Evolutionary conservation across 2,113 vertebrate species (phyloP).

Genomic region (Stigmatopora argus): DNA sequence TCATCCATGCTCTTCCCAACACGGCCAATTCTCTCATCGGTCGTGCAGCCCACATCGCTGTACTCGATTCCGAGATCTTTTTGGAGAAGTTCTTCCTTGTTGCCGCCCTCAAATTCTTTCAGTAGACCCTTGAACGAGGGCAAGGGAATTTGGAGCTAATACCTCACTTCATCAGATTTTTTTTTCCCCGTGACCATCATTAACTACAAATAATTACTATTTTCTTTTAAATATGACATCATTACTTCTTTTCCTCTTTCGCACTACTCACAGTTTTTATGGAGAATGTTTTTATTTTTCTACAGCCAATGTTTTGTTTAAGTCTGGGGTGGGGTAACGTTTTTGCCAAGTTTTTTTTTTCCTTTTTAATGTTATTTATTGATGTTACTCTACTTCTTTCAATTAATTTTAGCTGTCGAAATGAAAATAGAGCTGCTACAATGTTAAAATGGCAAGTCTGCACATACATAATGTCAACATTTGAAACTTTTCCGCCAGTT

Average conservation of each 20-base stretch:
- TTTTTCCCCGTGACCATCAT: conserved; percentile 73
- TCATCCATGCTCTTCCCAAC: conserved; percentile 95
- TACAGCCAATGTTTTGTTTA: conserved; percentile 74
- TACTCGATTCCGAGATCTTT: conserved; percentile 99
- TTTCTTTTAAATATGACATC: conserved; percentile 66
- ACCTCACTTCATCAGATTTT: conserved; percentile 85
- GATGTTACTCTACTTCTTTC: conserved; percentile 29
- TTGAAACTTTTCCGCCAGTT: conserved; percentile 47
- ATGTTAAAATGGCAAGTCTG: conserved; percentile 62
- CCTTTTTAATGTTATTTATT: conserved; percentile 69
- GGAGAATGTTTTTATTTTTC: conserved; percentile 86
- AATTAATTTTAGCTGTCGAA: conserved; percentile 60
- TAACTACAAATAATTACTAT: conserved; percentile 78
- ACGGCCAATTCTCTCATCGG: conserved; percentile 97
- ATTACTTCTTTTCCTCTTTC: conserved; percentile 66
- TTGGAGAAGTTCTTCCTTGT: conserved; percentile 99
- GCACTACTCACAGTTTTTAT: conserved; percentile 76
- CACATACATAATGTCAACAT: conserved; percentile 55
- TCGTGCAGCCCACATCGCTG: conserved; percentile 95
- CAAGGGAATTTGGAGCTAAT: conserved; percentile 71
- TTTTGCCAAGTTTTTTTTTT: conserved; percentile 37
- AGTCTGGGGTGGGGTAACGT: conserved; percentile 23
- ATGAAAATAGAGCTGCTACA: conserved; percentile 86
- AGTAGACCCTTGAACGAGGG: conserved; percentile 67
- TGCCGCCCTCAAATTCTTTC: conserved; percentile 95